Conservation (phyloP, 2,797 vertebrate species). For the Cottoperca gobio region DNA sequence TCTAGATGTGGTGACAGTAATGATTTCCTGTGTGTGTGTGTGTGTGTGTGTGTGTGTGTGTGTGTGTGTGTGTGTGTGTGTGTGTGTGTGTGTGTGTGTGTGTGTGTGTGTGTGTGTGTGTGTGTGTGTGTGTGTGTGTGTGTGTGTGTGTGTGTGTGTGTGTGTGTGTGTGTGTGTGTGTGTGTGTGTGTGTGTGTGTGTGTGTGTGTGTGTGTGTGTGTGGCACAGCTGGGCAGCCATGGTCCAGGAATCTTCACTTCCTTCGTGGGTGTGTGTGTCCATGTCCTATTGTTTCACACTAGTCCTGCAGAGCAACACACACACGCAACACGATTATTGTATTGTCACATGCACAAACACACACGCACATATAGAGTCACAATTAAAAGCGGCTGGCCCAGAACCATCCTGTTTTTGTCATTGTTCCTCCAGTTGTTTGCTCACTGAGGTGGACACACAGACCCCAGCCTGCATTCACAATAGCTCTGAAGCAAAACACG, state of each 20-base stretch:
- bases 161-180: conserved; percentile 14
- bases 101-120: conserved; percentile 30
- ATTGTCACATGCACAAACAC: conserved; percentile 42
- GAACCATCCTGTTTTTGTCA: conserved; percentile 83
- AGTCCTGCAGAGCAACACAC: conserved; percentile 25
- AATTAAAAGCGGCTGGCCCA: conserved; percentile 37
- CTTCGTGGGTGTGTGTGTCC: conserved; percentile 41
- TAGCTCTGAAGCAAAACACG: background rate
- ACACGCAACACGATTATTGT: conserved; percentile 50
- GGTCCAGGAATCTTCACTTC: conserved; percentile 69
- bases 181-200: conserved; percentile 22
- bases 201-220: conserved; percentile 33
- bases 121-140: conserved; percentile 34
- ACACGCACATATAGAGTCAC: conserved; percentile 55
- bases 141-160: conserved; percentile 20
- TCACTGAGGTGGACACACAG: conserved; percentile 27
- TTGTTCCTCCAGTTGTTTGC: conserved; percentile 77
- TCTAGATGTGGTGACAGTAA: conserved; percentile 23
- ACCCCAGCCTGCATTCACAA: conserved; percentile 21
- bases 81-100: conserved; percentile 17
- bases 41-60: conserved; percentile 35
- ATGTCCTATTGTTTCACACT: conserved; percentile 74
- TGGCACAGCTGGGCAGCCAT: conserved; percentile 65
- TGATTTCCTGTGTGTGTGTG: conserved; percentile 38
- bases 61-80: conserved; percentile 26